Evolutionary conservation across 2,113 vertebrate species (phyloP), one percentile per base, ranked within the genome.

Genomic region (Grantiella picta): DNA sequence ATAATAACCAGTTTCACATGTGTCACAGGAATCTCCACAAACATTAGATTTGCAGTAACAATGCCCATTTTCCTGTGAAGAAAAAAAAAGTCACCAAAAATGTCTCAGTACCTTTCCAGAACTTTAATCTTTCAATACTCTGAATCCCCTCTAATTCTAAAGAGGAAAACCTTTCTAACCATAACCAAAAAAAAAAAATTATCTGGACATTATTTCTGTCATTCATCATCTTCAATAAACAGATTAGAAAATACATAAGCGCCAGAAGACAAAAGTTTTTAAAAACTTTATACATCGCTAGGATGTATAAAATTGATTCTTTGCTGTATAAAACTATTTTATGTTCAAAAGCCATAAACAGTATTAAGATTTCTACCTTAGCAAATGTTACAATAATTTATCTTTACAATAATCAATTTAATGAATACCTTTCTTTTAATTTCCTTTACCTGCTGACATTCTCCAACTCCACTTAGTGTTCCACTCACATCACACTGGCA

Each of bases 1-100:
- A 93, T 98, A 99, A 97, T 98, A 99, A 38, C 98, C 99, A 25
- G 98, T 97, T 94, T 98, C 97, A 45, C 99, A 99, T 18, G 97
- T 97, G 87, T 97, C 97, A 95, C 99, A 99, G 42, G 96, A 82
- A 72, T 95, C 96, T 27, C 98, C 98, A 66, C 97, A 98, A 38
- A 98, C 97, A 12, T 98, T 97, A 19, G 98, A 89, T 93, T 99
- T 99, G 97, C 99, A 99, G 90, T 97, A 96, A 94, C 99, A 99
- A 77, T 97, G 97, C 21, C 99, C 99, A n/a, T 95, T 97, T 92
- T 89, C 96, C 99, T 99, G 89, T 19, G 70, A 94, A 95, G 65
- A 79, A 76, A 96, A 81, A 5, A 27, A 44, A 52, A 42, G 29
- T n/a, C 1, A 91, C n/a, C 3, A 86, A 40, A 66, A 79, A 40